A percentile compares a stretch with the other conserved stretches of the same genome.
These are phyloP conservation scores for Styela plicata DNA, from an alignment of 23 tunicate species.

Conservation along the genomic window DNA sequence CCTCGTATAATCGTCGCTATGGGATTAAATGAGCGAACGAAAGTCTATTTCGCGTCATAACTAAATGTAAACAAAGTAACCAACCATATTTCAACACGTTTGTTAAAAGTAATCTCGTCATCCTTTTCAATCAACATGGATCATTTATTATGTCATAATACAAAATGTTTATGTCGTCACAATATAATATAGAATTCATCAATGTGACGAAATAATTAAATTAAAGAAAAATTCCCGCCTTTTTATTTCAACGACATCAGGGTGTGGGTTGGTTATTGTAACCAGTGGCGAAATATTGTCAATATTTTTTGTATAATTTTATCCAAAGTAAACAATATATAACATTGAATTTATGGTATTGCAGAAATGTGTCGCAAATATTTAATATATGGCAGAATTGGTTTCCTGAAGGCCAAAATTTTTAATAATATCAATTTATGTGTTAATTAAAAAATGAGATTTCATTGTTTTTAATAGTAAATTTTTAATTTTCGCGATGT, in stretches of 20 bases:
- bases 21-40: no score
- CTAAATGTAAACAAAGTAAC: background rate
- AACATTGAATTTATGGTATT: background rate
- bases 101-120: background rate
- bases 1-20: no score
- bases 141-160: background rate
- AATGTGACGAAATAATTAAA: background rate
- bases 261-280: background rate
- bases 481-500: no score
- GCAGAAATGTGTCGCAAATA: no score
- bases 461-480: no score
- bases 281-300: background rate
- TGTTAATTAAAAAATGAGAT: no score
- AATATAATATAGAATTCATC: background rate
- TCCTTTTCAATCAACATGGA: background rate
- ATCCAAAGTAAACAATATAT: background rate
- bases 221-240: background rate
- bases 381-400: no score
- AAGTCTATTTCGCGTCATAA: background rate
- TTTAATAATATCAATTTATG: no score
- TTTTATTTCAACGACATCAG: background rate
- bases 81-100: background rate
- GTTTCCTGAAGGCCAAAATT: no score
- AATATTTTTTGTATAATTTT: background rate
- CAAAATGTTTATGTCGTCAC: background rate